Conservation (phyloP, 2,797 vertebrate genomes). For the Okamejei kenojei region DNA sequence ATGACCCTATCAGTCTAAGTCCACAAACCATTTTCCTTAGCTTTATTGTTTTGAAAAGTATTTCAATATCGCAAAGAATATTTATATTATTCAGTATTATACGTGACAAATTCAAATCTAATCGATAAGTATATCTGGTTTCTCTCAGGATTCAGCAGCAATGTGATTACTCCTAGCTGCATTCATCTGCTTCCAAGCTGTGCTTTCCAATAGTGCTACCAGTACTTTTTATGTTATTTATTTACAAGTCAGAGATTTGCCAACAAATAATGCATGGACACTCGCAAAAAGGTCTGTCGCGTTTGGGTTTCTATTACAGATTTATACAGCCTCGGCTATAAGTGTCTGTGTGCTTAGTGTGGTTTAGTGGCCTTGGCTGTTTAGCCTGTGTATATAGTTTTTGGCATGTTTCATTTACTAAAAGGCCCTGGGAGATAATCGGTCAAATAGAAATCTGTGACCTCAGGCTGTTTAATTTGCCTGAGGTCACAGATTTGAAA, state of each 20-base stretch:
- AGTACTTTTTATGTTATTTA: background rate
- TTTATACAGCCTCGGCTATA: background rate
- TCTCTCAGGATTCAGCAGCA: no score
- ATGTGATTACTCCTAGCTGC: background rate
- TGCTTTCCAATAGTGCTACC: background rate
- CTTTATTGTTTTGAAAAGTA: background rate
- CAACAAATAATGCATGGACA: background rate
- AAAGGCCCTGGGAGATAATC: slow-evolving; percentile 10
- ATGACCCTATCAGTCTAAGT: background rate
- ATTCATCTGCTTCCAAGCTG: background rate
- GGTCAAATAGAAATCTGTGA: background rate
- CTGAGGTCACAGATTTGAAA: no score
- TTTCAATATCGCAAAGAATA: background rate
- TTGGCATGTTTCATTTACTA: slow-evolving; percentile 10
- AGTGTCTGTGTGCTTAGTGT: background rate
- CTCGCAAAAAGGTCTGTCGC: background rate
- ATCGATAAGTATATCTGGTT: background rate
- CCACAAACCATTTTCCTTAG: background rate
- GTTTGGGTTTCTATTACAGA: background rate
- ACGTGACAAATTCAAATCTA: background rate
- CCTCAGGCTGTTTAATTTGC: slow-evolving; percentile 12
- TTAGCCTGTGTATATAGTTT: background rate
- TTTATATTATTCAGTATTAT: background rate
- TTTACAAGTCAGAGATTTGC: background rate
- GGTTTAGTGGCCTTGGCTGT: background rate